Evolutionary conservation across 2,113 vertebrate species (phyloP).

Genomic region (Ammodramus savannarum): DNA sequence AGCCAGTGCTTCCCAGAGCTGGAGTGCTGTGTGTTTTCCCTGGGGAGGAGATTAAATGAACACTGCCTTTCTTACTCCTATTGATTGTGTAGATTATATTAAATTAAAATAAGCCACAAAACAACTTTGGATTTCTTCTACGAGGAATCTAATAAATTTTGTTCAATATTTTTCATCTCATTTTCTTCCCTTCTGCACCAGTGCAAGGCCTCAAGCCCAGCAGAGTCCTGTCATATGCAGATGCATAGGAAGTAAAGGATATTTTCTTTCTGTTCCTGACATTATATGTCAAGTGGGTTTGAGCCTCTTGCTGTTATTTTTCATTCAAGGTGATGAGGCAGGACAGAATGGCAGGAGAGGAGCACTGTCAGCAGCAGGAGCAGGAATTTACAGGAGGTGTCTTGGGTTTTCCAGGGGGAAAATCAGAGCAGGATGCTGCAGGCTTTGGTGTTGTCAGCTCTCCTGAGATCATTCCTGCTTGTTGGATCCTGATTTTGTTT

Average conservation of each 20-base stretch:
- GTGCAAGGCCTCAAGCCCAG: not conserved
- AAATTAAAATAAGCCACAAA: constrained; percentile 27
- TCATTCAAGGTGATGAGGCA: not conserved
- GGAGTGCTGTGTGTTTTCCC: not conserved
- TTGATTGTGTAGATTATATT: constrained; percentile 15
- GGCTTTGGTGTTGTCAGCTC: not conserved
- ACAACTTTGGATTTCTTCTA: not conserved
- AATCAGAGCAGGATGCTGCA: not conserved
- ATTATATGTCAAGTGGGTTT: not conserved
- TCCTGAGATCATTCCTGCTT: not conserved
- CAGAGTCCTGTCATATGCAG: not conserved
- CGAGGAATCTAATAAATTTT: not conserved
- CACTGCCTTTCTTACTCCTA: not conserved
- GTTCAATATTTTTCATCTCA: not conserved
- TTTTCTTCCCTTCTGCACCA: not conserved
- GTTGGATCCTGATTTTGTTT: not conserved
- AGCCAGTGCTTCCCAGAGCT: not conserved
- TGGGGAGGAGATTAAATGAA: not conserved
- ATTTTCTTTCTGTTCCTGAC: not conserved
- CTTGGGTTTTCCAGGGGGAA: not conserved
- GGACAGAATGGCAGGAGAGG: not conserved
- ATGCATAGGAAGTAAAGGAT: not conserved
- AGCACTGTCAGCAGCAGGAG: not conserved
- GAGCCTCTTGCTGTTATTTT: not conserved
- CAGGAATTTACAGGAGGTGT: not conserved